Conservation (phyloP, 2,113 vertebrate genomes). For the Psephotus haematonotus region DNA sequence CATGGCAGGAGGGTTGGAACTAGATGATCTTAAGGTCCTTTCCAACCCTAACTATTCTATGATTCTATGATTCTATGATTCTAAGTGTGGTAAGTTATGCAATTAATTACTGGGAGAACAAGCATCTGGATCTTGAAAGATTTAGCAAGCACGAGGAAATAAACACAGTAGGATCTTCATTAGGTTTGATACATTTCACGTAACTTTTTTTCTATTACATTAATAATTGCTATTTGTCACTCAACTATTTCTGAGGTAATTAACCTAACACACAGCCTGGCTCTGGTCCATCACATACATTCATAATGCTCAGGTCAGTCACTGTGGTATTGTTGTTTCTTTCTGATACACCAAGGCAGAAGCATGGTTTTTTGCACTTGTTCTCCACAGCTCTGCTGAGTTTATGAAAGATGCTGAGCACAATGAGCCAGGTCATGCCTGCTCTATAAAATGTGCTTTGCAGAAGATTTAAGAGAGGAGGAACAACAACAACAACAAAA, state of each 20-base stretch:
- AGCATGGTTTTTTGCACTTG: neutral
- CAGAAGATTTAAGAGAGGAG: neutral
- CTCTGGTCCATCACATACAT: neutral
- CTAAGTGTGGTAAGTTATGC: neutral
- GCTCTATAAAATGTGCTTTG: neutral
- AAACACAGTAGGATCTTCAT: conserved; percentile 49
- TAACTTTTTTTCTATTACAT: conserved; percentile 11
- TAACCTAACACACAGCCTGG: conserved; percentile 39
- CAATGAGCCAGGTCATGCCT: neutral
- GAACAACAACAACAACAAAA: neutral
- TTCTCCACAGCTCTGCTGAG: neutral
- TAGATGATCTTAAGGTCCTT: too few relatives aligned
- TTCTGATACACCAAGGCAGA: neutral
- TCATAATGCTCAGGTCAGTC: neutral
- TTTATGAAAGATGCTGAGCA: neutral
- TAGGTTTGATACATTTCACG: conserved; percentile 37
- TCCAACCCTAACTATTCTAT: too few relatives aligned
- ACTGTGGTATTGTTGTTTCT: neutral
- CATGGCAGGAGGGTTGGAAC: too few relatives aligned
- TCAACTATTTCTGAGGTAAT: conserved; percentile 23
- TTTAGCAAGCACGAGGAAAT: conserved; percentile 37
- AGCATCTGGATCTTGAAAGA: conserved; percentile 62
- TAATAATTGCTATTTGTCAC: conserved; percentile 6
- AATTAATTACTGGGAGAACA: conserved; percentile 57
- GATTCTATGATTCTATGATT: too few relatives aligned